Evolutionary conservation across 2,888 invertebrate genomes (phyloP), one percentile per base, ranked within the genome.

Genomic region (Sabatieria punctata): DNA sequence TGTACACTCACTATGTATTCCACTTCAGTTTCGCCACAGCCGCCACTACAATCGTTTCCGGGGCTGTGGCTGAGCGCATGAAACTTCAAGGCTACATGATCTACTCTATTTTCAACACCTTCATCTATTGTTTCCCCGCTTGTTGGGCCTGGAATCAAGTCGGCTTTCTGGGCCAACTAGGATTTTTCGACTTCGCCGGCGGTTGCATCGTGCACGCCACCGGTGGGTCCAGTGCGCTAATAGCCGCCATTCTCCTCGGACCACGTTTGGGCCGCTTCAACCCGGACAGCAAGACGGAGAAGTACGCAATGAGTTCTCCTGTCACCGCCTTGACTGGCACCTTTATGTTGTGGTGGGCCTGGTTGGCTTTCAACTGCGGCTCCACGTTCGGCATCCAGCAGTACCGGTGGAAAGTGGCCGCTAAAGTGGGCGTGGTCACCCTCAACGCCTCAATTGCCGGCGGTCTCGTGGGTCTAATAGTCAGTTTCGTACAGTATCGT

Each of bases 401-500:
- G 4, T 19, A 11, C 13, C 33, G 27, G 18, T 43, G 43, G 43
- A 43, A 43, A 21, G 4, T 43, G 6, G 33, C 27, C 21, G 24
- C 35, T 11, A 18, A 35, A 8, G 35, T 30, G 4, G 84, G 85
- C 0, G 84, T 85, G 0, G 80, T 82, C 73, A 88, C 88, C 0
- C 82, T 88, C 77, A 78, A 85, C 73, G 79, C 82, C 0, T 85
- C 85, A 0, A 85, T 88, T 63, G 85, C 85, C 0, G 88, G 88
- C 0, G 88, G 88, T 1, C 71, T 79, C 45, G 73, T 77, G 22
- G 82, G 81, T 2, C 53, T 64, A 18, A 4, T 35, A 11, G 18
- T n/a, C 33, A 43, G 43, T 19, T 35, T 43, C n/a, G 8, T 43
- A 15, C 15, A 18, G 4, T 6, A 19, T 30, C 64, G 61, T 37